Percentiles rank a stretch among this genome's conserved stretches.
Conservation (phyloP, 2,888 invertebrate species). For the Pemphredon lugubris region DNA sequence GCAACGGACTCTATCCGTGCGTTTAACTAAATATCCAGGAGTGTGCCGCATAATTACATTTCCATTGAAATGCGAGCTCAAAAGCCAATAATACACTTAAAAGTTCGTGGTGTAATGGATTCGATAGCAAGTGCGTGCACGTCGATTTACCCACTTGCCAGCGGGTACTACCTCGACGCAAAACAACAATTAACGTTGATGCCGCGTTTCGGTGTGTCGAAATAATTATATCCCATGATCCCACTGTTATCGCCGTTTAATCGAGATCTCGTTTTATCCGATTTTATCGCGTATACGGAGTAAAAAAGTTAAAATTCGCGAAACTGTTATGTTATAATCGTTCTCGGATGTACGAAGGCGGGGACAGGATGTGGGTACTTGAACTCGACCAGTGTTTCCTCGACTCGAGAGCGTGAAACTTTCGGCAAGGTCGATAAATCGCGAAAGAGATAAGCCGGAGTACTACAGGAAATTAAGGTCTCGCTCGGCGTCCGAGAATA, state of each 20-base stretch:
- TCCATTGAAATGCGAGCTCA: constrained; percentile 27
- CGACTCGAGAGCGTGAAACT: constrained; percentile 43
- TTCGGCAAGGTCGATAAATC: constrained; percentile 67
- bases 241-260: too few species aligned
- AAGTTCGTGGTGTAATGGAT: constrained; percentile 13
- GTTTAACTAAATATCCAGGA: constrained; percentile 54
- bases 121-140: not conserved
- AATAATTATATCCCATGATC: too few species aligned
- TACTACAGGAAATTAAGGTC: constrained; percentile 72
- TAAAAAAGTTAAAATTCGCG: constrained; percentile 5
- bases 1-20: constrained; percentile 8
- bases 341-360: constrained; percentile 13
- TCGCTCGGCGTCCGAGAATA: constrained; percentile 38
- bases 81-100: constrained; percentile 35
- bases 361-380: constrained; percentile 45
- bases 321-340: constrained; percentile 29
- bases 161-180: too few species aligned
- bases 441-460: constrained; percentile 67
- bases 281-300: too few species aligned
- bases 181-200: too few species aligned
- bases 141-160: too few species aligned
- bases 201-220: too few species aligned
- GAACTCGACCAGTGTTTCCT: constrained; percentile 32
- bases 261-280: too few species aligned
- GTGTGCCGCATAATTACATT: constrained; percentile 44